Evolutionary conservation across 2,797 vertebrate genomes (phyloP).

Genomic region (Lutjanus campechanus): DNA sequence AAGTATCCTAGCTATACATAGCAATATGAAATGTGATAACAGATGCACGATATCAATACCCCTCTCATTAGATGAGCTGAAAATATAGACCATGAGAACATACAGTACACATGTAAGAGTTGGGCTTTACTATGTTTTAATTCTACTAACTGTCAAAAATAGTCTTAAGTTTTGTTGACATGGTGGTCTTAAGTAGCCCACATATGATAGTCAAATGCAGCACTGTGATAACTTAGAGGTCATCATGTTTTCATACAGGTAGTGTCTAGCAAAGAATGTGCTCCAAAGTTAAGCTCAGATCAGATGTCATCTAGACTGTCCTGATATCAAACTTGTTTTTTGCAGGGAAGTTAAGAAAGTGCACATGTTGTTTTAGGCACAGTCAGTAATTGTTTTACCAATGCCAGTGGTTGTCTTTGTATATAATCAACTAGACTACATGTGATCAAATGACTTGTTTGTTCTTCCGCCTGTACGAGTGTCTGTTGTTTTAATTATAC

Average conservation of each 20-base stretch:
- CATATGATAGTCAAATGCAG: neutral
- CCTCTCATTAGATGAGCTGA: neutral
- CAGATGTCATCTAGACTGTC: neutral
- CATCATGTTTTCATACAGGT: neutral
- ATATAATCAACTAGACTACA: constrained; percentile 12
- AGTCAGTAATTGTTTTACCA: neutral
- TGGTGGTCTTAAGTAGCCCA: too few species aligned
- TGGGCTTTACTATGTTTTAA: neutral
- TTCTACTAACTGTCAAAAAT: neutral
- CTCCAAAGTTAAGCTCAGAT: constrained; percentile 2
- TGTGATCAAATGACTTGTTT: neutral
- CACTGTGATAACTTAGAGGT: neutral
- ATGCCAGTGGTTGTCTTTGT: neutral
- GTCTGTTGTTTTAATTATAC: neutral
- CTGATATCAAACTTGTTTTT: neutral
- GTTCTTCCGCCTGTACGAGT: neutral
- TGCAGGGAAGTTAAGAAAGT: neutral
- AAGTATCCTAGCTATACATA: constrained; percentile 14
- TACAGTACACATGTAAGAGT: neutral
- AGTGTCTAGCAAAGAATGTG: neutral
- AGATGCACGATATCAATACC: neutral
- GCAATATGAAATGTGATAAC: constrained; percentile 20
- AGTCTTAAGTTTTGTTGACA: too few species aligned
- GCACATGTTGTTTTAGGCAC: neutral
- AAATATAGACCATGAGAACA: neutral